A percentile compares a stretch with the other conserved stretches of the same genome.
Conservation (phyloP, 2,113 vertebrate genomes). For the Carollia perspicillata region DNA sequence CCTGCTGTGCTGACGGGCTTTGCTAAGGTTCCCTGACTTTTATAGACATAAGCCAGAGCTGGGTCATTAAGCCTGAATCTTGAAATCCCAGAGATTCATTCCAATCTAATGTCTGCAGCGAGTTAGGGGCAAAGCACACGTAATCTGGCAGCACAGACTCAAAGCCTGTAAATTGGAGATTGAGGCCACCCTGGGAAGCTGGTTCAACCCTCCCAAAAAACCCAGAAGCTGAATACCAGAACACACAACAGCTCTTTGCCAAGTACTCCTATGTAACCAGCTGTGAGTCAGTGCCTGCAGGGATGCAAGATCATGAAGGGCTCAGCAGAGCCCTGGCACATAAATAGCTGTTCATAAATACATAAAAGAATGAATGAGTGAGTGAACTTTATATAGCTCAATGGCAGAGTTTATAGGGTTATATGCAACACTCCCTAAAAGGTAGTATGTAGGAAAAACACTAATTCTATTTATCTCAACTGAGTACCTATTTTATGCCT, state of each 20-base stretch:
- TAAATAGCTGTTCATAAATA: neutral
- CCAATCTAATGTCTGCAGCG: neutral
- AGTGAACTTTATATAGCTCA: neutral
- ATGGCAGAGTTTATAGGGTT: neutral
- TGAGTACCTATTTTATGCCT: neutral
- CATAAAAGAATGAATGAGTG: neutral
- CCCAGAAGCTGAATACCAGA: neutral
- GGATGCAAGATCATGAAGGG: neutral
- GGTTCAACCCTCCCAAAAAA: neutral
- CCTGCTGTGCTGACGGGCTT: neutral
- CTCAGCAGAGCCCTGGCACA: neutral
- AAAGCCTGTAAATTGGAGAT: neutral
- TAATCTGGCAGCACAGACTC: neutral
- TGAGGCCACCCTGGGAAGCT: neutral
- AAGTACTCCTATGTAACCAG: neutral
- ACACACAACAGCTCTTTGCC: neutral
- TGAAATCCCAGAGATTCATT: slow-evolving; percentile 51
- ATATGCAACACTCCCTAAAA: neutral
- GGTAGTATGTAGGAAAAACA: neutral
- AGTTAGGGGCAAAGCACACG: neutral
- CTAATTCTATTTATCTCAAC: neutral
- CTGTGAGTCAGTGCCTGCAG: neutral
- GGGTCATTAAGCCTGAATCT: slow-evolving; percentile 63
- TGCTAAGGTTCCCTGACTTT: slow-evolving; percentile 57
- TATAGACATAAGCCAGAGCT: slow-evolving; percentile 64